phyloP scores from a whole-genome alignment of 2,888 invertebrate species.

The Pachymerium ferrugineum region DNA sequence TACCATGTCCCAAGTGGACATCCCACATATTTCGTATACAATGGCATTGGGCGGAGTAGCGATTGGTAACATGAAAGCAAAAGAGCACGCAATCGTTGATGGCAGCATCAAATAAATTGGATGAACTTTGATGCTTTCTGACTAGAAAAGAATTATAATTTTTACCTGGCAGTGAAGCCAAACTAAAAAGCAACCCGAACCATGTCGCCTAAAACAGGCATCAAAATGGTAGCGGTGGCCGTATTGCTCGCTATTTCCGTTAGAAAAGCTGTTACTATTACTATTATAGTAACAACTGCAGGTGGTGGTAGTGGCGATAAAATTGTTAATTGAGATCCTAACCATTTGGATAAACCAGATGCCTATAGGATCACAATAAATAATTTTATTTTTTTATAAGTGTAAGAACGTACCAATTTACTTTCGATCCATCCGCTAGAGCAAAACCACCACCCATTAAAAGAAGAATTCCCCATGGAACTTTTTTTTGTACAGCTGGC shows the following conservation, averaged over 20 bases:
- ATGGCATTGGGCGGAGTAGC: conserved; percentile 28
- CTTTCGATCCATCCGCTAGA: conserved; percentile 74
- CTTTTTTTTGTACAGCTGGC: conserved; percentile 74
- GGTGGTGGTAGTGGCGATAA: conserved; percentile 42
- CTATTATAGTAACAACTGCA: conserved; percentile 45
- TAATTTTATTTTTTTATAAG: neutral
- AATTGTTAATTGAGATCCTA: conserved; percentile 43
- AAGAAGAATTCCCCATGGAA: conserved; percentile 85
- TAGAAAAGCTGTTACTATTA: conserved; percentile 45
- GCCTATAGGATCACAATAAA: conserved; percentile 30
- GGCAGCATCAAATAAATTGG: conserved; percentile 27
- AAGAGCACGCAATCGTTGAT: conserved; percentile 20
- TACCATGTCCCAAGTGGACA: neutral
- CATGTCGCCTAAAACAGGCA: conserved; percentile 47
- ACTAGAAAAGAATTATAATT: neutral
- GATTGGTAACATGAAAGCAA: conserved; percentile 16
- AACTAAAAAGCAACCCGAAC: conserved; percentile 39
- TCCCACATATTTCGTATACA: neutral
- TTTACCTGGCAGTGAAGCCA: neutral
- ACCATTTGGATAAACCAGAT: conserved; percentile 45
- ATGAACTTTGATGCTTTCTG: neutral
- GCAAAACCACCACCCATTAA: conserved; percentile 87
- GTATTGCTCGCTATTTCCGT: conserved; percentile 50
- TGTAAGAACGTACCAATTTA: too few species aligned
- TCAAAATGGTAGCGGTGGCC: conserved; percentile 48